Conservation (phyloP, 1,140 invertebrate genomes). For the Nixonia krombeini region DNA sequence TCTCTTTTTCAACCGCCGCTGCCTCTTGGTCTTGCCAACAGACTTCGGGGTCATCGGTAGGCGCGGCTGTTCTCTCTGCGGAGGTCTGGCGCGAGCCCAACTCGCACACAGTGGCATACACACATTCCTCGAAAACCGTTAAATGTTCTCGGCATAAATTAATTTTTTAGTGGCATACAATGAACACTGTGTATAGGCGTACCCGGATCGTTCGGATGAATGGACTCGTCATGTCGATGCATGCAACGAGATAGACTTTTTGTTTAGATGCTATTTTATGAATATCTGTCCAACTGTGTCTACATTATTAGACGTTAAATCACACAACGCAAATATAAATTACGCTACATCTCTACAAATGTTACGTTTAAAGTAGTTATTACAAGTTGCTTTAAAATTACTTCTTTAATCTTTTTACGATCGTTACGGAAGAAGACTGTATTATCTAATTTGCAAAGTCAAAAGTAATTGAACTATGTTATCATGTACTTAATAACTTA, state of each 20-base stretch:
- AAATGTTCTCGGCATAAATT: slow-evolving; percentile 65
- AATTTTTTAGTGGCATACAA: slow-evolving; percentile 53
- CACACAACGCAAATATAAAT: too few relatives aligned
- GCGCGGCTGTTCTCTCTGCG: slow-evolving; percentile 61
- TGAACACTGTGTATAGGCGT: slow-evolving; percentile 36
- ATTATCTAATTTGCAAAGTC: too few relatives aligned
- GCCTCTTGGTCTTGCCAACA: slow-evolving; percentile 45
- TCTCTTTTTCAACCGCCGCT: slow-evolving; percentile 40
- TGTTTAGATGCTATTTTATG: not conserved
- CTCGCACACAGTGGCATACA: slow-evolving; percentile 54
- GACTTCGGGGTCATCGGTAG: slow-evolving; percentile 66
- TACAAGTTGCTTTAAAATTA: too few relatives aligned
- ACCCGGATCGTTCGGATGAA: not conserved
- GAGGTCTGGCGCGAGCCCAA: slow-evolving; percentile 66
- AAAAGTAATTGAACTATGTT: too few relatives aligned
- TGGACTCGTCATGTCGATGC: too few relatives aligned
- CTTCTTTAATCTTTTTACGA: too few relatives aligned
- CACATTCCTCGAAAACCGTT: slow-evolving; percentile 71
- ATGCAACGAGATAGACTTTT: not conserved
- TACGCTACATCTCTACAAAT: too few relatives aligned
- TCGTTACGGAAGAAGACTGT: too few relatives aligned
- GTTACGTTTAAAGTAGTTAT: too few relatives aligned
- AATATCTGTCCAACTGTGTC: not conserved
- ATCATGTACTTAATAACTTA: too few relatives aligned
- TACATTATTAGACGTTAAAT: not conserved